Conservation (phyloP, 2,113 vertebrate genomes). For the Megaceryle maxima region DNA sequence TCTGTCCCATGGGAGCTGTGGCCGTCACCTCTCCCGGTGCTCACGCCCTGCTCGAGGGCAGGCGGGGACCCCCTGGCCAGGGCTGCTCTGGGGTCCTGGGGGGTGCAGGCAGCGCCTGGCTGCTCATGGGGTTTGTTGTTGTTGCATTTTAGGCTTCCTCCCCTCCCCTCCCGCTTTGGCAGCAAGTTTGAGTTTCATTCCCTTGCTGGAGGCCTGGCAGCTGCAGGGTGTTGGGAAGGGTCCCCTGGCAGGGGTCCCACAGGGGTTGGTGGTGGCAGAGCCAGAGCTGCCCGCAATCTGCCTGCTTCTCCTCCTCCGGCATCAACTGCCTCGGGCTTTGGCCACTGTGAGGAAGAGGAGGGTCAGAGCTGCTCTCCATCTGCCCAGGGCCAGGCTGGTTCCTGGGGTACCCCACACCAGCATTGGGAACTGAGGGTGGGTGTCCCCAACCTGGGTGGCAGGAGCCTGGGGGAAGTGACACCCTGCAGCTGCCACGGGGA, state of each 20-base stretch:
- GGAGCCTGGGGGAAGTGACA: neutral
- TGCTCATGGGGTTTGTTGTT: accelerated
- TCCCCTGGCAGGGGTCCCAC: accelerated
- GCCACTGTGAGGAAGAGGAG: neutral
- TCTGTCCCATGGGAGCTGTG: neutral
- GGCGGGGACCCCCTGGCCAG: accelerated
- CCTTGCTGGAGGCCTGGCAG: neutral
- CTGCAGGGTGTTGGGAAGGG: neutral
- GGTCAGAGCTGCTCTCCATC: neutral
- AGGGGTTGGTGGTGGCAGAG: neutral
- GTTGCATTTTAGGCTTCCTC: accelerated
- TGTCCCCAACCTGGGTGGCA: neutral
- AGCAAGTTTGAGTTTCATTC: neutral
- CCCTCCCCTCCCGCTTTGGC: neutral
- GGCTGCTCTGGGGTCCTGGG: neutral
- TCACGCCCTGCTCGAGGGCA: neutral
- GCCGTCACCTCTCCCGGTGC: neutral
- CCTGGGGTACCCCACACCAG: neutral
- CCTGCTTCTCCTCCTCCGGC: neutral
- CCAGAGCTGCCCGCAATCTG: neutral
- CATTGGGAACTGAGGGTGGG: accelerated
- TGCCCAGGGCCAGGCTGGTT: neutral
- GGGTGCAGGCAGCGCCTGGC: neutral
- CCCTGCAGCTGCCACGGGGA: neutral
- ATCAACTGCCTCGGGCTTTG: neutral